Base-by-base conservation (phyloP, 2,113 vertebrate species). In the Coturnix japonica region DNA sequence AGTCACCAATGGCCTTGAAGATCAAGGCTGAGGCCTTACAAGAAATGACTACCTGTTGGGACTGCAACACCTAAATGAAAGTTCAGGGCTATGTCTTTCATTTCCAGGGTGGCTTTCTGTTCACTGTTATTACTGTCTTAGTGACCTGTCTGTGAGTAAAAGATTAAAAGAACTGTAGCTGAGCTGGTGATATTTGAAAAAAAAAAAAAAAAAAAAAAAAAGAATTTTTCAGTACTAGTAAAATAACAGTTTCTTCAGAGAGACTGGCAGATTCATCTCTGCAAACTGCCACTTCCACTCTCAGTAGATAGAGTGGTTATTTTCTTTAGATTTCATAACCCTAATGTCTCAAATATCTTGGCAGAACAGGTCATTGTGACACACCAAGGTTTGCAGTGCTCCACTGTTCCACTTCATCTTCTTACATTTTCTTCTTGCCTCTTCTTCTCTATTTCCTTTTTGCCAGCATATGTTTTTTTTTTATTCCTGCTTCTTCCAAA, bases 281-380 rank as follows among this genome's bases (percentile, higher is more conserved):
- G 49, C 57, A 80, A 73, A 63, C 67, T 21, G 8, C 39, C 37
- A 30, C 16, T 91, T 92, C 54, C 1, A 2, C 73, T 79, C 89
- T 13, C 44, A 91, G 59, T 28, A 2, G 14, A 54, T 8, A 75
- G 25, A 85, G 60, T 25, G 33, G 59, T 57, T 89, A 46, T 91
- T 92, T 89, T 80, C 54, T 85, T 81, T 78, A 71, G 63, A 66
- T 82, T 91, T 85, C 60, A 59, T 67, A 73, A 87, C 6, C 59
- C 35, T 67, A 7, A 81, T 83, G 7, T 75, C 81, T 14, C 46
- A 89, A 54, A 14, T 0, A 0, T 61, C 35, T 76, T 89, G 87
- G 74, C 74, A 91, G 44, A 81, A 26, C 23, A 28, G 54, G 35
- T 69, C 63, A 21, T 8, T 82, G 30, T 5, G 53, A 61, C 65